Conservation (phyloP, 2,797 vertebrate species). For the Scleropages formosus region DNA sequence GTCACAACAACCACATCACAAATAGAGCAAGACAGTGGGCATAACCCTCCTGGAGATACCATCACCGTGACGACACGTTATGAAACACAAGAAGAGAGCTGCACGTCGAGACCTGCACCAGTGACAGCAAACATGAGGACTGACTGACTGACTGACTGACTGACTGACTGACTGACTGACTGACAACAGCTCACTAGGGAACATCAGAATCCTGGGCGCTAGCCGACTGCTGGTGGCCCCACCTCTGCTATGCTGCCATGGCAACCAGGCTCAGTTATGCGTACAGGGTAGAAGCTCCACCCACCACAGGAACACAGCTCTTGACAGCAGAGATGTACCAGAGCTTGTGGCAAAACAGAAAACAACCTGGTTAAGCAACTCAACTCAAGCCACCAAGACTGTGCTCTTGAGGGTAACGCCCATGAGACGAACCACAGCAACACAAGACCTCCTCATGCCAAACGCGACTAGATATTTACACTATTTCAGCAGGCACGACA, state of each 20-base stretch:
- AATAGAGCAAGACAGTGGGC: too few relatives aligned
- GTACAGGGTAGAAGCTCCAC: slow-evolving; percentile 38
- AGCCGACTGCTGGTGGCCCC: neutral
- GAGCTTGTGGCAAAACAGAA: neutral
- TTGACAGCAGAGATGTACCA: neutral
- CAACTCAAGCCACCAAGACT: neutral
- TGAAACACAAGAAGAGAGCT: too few relatives aligned
- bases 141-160: neutral
- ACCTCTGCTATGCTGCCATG: slow-evolving; percentile 55
- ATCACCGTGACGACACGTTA: neutral
- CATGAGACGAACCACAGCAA: too few relatives aligned
- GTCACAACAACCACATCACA: too few relatives aligned
- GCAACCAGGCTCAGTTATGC: slow-evolving; percentile 51
- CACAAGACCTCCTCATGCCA: too few relatives aligned
- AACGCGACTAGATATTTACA: too few relatives aligned
- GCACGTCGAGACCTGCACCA: neutral
- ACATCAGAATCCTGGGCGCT: neutral
- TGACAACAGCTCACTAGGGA: neutral
- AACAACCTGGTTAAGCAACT: neutral
- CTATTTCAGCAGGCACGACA: too few relatives aligned
- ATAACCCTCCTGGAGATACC: neutral
- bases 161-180: neutral
- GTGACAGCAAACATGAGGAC: neutral
- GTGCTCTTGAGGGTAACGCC: too few relatives aligned
- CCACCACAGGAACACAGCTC: neutral